Evolutionary conservation across 2,888 invertebrate genomes (phyloP), one percentile per base, ranked within the genome.

Genomic region (Ceriagrion tenellum): DNA sequence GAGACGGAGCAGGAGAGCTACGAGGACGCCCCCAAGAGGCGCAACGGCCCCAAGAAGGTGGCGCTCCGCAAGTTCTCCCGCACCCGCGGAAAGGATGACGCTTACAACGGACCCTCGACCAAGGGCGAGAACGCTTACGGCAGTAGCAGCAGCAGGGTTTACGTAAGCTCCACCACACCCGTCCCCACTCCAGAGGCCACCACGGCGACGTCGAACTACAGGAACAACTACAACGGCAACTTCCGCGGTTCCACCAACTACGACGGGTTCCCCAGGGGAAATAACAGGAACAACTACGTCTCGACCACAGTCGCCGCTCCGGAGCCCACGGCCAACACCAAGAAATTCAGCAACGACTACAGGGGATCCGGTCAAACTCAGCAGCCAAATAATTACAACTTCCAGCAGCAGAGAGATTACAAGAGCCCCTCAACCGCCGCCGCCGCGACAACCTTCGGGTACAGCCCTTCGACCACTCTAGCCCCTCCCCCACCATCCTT

Each of bases 161-260:
- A 69, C 69, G n/a, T 93, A n/a, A 47, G 69, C 93, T 59, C 91
- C 30, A 93, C 93, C 23, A 93, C 93, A 23, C 69, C 69, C 18
- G 93, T 47, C 8, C 93, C 93, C 20, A 93, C 26, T 26, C 63
- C 93, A 0, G 63, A 93, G 47, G 69, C 26, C 6, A 47, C 93
- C 47, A 35, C 81, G 12, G 81, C 81, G 16, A 35, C 81, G 30
- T 12, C 30, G 16, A 69, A 23, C 69, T 81, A 81, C 81, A 81
- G 81, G 35, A 81, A 81, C 35, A 74, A 63, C 47, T 93, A 63
- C 69, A 93, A 93, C 69, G 55, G 55, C 55, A 89, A 89, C 55
- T 93, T 69, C 93, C 69, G 93, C 0, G 69, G 69, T 55, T 93
- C 93, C 23, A 93, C 40, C 13, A 93, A 93, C n/a, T 93, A 93